phyloP scores from a whole-genome alignment of 2,888 invertebrate species.

The Allygus modestus region DNA sequence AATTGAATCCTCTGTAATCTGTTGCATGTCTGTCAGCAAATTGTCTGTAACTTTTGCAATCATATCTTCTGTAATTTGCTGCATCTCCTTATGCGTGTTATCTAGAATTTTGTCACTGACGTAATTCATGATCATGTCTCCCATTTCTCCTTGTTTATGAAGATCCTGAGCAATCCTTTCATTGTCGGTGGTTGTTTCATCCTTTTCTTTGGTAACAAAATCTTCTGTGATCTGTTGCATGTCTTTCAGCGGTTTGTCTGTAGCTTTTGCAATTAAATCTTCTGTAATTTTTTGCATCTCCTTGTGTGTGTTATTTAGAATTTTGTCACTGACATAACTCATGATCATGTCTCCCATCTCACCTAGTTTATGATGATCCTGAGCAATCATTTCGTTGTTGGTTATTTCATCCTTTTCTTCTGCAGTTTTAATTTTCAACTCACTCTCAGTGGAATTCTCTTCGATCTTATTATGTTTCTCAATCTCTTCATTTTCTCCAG shows the following conservation, averaged over 20 bases:
- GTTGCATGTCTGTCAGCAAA: neutral
- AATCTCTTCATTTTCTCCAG: conserved; percentile 37
- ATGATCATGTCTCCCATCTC: neutral
- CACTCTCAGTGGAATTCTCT: neutral
- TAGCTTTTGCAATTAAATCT: conserved; percentile 2
- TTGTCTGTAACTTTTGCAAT: conserved; percentile 7
- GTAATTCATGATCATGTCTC: conserved; percentile 15
- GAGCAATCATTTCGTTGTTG: neutral
- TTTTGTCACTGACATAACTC: neutral
- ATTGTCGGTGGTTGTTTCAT: neutral
- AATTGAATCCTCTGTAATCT: conserved; percentile 5
- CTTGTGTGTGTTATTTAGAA: neutral
- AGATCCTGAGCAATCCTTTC: neutral
- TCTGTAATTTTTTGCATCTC: conserved; percentile 44
- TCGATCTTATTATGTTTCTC: neutral
- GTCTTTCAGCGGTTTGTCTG: neutral
- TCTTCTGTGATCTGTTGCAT: neutral
- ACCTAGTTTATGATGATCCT: neutral
- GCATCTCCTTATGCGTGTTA: neutral
- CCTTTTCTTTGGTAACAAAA: conserved; percentile 9
- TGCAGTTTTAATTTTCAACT: neutral
- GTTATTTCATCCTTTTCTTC: neutral
- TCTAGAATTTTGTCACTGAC: neutral
- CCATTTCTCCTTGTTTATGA: conserved; percentile 10
- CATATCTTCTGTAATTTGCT: conserved; percentile 41